Evolutionary conservation across 2,797 vertebrate species (phyloP), one percentile per base, ranked within the genome.

Genomic region (Myotis planiceps): DNA sequence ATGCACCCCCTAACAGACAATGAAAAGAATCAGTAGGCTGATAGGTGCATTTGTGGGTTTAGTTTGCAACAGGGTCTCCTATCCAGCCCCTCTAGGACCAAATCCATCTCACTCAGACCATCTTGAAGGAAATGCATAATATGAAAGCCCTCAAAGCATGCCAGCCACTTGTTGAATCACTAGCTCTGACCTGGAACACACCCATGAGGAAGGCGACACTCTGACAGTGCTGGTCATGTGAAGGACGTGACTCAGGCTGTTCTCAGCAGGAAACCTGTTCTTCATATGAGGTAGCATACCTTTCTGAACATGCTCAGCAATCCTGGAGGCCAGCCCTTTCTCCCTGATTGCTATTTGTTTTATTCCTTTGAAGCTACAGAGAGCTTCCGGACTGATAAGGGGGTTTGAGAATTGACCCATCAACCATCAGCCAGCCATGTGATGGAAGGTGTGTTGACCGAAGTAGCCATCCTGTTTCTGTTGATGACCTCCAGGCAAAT

Each of bases 181-280:
- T 65, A 27, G 47, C 45, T 80, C 13, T 82, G 58, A 92, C 66
- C 37, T 19, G 2, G 4, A 45, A n/a, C 9, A 19, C 3, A 25
- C 9, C 18, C 42, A 0, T 12, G 65, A 58, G 85, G 51, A 88
- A 90, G 72, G 29, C 39, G 19, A 34, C 21, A 15, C 1, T 3
- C 49, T 25, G 65, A 34, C 68, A 19, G 47, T 39, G 27, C 81
- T 80, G 76, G 29, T 90, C n/a, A 6, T 15, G 27, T 10, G 84
- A 25, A 68, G 37, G n/a, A 80, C 53, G 78, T 92, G 96, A 96
- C 78, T 96, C 60, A 87, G 4, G 55, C 18, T 37, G 63, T 63
- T 42, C n/a, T 75, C 4, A 3, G 53, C 39, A n/a, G 27, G 51
- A 90, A 87, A 75, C 88, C 78, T 86, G 75, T 42, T 89, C 83